Evolutionary conservation across 2,113 vertebrate species (phyloP), one percentile per base, ranked within the genome.

Genomic region (Plestiodon gilberti): DNA sequence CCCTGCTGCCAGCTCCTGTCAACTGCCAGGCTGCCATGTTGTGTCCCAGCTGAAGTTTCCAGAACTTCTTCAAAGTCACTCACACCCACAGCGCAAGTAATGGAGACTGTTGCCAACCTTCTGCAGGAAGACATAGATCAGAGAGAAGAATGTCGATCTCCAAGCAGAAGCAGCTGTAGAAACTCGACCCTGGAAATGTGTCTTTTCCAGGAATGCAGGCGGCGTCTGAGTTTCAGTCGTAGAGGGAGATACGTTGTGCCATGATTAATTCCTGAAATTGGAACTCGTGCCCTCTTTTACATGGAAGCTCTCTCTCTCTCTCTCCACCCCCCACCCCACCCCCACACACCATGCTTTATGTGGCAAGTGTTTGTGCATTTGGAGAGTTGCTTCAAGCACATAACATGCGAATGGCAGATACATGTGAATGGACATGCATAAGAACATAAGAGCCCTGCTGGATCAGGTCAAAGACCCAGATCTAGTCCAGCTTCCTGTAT

Each of bases 161-260:
- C 59, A 86, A 77, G 35, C 28, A 83, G 38, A 79, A 30, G 20
- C 64, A 76, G 15, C 28, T 79, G 62, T 79, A 90, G 65, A 87
- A 90, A 88, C 71, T 0, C 78, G 74, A 74, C 38, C 9, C 4
- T 74, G 38, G 35, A 74, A 43, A 74, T n/a, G 52, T 33, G 76
- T n/a, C 17, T 85, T 59, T 43, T 33, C 43, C 64, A 78, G 55
- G 76, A 78, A 57, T 52, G 11, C 3, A 38, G 13, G 33, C 18
- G 69, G 69, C 33, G 38, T 71, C 69, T 30, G 76, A 25, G 10
- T 43, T 28, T n/a, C 14, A 18, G 38, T 3, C 33, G 33, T 1
- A 40, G 35, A 90, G 79, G 76, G 33, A 71, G n/a, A 33, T 57
- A 11, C 33, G 6, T 77, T 57, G 17, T 6, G 9, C 15, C 20